These are phyloP conservation scores for Dexiosoma caninum DNA, from an alignment of 2,888 invertebrate species.

Conservation along the genomic window DNA sequence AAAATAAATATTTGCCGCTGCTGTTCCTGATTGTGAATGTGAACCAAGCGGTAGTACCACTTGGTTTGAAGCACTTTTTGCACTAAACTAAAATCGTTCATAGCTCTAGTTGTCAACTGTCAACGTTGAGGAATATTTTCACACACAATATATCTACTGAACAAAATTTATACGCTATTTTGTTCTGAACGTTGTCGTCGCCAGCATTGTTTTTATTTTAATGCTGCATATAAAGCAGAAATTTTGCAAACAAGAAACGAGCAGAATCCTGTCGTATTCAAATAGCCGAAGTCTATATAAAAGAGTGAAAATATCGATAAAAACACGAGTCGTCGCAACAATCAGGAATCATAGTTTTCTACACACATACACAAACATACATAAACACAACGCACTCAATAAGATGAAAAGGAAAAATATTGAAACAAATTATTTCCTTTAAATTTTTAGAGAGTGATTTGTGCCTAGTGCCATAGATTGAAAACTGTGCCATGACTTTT, in stretches of 20 bases:
- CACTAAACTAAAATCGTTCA: constrained; percentile 71
- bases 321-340: constrained; percentile 56
- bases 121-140: constrained; percentile 59
- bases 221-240: neutral
- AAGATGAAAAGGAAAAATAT: neutral
- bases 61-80: constrained; percentile 74
- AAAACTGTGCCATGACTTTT: constrained; percentile 17
- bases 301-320: constrained; percentile 15
- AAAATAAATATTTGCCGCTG: constrained; percentile 52
- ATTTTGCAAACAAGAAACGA: neutral
- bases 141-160: constrained; percentile 53
- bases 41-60: constrained; percentile 68
- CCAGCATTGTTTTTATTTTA: constrained; percentile 12
- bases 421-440: neutral
- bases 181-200: constrained; percentile 39
- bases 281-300: constrained; percentile 28
- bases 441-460: constrained; percentile 30
- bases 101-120: constrained; percentile 68
- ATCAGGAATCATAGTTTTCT: constrained; percentile 40
- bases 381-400: constrained; percentile 11
- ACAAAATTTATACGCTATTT: constrained; percentile 14
- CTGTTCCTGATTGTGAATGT: constrained; percentile 39
- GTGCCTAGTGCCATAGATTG: constrained; percentile 8
- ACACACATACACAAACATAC: neutral
- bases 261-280: constrained; percentile 57